Percentiles rank a stretch among this genome's conserved stretches.
phyloP scores from a whole-genome alignment of 2,797 vertebrate species.

The Darevskia mixta region DNA sequence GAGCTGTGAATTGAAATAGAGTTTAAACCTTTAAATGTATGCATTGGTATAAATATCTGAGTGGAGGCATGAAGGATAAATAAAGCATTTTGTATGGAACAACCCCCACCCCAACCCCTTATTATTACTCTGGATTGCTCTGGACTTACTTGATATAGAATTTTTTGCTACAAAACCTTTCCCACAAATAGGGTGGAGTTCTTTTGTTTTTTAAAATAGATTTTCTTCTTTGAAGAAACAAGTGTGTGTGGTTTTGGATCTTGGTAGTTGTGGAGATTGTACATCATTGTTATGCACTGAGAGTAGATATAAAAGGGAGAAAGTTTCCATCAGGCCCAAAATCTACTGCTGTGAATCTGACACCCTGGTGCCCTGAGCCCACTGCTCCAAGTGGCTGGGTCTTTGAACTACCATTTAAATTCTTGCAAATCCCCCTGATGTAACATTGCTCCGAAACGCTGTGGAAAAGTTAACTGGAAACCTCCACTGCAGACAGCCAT shows the following conservation, averaged over 20 bases:
- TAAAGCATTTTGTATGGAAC: slow-evolving; percentile 99
- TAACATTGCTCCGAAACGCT: not conserved
- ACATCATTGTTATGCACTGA: too few species aligned
- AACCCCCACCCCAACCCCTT: slow-evolving; percentile 55
- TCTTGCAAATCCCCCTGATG: too few species aligned
- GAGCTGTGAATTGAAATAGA: slow-evolving; percentile 99
- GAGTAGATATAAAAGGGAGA: not conserved
- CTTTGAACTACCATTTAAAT: not conserved
- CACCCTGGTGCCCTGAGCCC: not conserved
- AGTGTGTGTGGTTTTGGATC: slow-evolving; percentile 47
- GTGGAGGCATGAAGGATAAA: slow-evolving; percentile 99
- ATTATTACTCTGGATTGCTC: slow-evolving; percentile 78
- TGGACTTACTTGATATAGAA: slow-evolving; percentile 65
- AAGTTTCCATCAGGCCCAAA: not conserved
- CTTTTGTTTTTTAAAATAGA: slow-evolving; percentile 37
- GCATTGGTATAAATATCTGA: slow-evolving; percentile 98
- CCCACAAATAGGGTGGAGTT: slow-evolving; percentile 42
- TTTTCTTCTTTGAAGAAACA: slow-evolving; percentile 51
- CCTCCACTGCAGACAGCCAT: not conserved
- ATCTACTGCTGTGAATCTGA: not conserved
- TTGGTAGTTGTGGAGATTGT: not conserved
- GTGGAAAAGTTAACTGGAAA: not conserved
- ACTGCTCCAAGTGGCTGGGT: not conserved
- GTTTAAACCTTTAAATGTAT: slow-evolving; percentile 99
- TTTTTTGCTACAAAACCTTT: slow-evolving; percentile 72